Conservation (phyloP, 2,113 vertebrate genomes). For the Seriola aureovittata region DNA sequence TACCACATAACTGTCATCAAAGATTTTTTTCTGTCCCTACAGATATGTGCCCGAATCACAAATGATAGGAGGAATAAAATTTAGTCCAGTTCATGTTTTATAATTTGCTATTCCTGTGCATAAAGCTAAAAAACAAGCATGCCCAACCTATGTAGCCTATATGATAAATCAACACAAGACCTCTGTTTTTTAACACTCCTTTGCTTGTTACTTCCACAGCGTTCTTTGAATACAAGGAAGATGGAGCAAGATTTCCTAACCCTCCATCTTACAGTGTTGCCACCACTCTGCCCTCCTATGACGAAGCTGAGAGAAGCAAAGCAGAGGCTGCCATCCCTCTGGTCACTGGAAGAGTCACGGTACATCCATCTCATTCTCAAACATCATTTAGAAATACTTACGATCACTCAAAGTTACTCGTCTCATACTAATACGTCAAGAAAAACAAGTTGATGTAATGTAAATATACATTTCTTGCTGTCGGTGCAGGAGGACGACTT, state of each 20-base stretch:
- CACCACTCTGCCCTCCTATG: conserved; percentile 95
- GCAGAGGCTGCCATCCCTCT: conserved; percentile 92
- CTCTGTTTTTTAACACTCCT: neutral
- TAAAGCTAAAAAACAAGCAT: too few species aligned
- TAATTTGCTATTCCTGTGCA: too few species aligned
- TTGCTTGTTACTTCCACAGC: conserved; percentile 75
- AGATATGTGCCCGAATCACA: neutral
- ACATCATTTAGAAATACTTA: neutral
- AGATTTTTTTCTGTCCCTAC: too few species aligned
- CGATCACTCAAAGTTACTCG: too few species aligned
- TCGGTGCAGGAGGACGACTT: conserved; percentile 95
- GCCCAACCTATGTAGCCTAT: neutral
- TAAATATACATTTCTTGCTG: neutral
- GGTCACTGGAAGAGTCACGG: conserved; percentile 91
- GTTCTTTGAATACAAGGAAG: conserved; percentile 98
- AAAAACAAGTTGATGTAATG: neutral
- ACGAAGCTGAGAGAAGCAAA: conserved; percentile 96
- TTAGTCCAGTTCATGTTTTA: too few species aligned
- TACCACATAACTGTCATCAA: too few species aligned
- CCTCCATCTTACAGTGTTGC: conserved; percentile 98
- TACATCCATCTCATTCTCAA: conserved; percentile 13
- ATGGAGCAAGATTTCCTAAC: conserved; percentile 91
- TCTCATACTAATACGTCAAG: neutral
- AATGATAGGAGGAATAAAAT: too few species aligned
- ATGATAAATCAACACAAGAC: neutral